phyloP scores from a whole-genome alignment of 35 echinoderm and acorn worm species.

The Patiria miniata region DNA sequence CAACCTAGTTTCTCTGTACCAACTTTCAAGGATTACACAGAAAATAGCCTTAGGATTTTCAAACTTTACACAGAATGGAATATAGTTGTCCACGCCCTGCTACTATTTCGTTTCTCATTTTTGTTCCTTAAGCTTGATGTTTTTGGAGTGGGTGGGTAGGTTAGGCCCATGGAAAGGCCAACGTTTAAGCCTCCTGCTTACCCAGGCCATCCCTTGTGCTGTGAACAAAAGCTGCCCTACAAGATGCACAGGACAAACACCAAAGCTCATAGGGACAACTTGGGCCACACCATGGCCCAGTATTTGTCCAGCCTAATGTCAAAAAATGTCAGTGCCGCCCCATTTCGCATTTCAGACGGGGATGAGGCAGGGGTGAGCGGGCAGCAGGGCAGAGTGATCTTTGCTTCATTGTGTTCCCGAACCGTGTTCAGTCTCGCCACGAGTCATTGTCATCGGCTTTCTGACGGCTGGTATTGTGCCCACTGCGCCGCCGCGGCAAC shows the following conservation, averaged over 20 bases:
- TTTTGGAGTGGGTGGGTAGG: constrained; percentile 23
- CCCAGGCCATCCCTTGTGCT: constrained; percentile 3
- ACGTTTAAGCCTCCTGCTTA: background rate
- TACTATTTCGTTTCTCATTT: background rate
- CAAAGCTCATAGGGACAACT: background rate
- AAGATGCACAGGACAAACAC: background rate
- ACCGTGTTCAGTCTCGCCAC: background rate
- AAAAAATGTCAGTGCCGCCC: constrained; percentile 9
- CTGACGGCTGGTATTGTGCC: background rate
- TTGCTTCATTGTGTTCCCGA: background rate
- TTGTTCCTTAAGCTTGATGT: background rate
- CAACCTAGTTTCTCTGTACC: background rate
- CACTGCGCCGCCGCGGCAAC: background rate
- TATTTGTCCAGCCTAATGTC: constrained; percentile 4
- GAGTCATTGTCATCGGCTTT: background rate
- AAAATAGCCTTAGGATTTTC: constrained; percentile 15
- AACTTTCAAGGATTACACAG: constrained; percentile 10
- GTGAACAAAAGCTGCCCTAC: background rate
- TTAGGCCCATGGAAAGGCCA: background rate
- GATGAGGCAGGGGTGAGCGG: too few species aligned
- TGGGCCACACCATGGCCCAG: background rate
- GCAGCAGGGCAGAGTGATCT: background rate
- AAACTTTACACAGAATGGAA: background rate
- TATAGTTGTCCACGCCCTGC: background rate
- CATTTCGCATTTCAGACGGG: too few species aligned